Conservation (phyloP, 2,113 vertebrate species). For the Vulpes ferrilata region DNA sequence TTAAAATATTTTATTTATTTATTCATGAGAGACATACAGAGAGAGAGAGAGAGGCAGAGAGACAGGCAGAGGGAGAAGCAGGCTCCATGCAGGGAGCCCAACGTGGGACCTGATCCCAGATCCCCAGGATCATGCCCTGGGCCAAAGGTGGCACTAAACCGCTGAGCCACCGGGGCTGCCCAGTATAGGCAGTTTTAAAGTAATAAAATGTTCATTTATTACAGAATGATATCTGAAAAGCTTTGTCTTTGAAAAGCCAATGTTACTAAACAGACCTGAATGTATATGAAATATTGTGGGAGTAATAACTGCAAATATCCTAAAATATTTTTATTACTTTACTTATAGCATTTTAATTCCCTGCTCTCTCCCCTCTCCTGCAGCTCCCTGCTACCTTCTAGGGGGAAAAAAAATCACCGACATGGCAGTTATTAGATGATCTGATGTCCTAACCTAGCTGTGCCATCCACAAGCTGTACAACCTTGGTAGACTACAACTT, state of each 20-base stretch:
- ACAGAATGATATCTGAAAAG: not conserved
- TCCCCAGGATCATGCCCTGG: no score
- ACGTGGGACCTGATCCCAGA: no score
- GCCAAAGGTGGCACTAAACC: no score
- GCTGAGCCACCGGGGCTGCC: no score
- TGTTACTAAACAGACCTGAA: not conserved
- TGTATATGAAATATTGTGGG: not conserved
- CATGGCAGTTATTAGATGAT: not conserved
- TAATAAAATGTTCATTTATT: constrained; percentile 8
- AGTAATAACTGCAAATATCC: not conserved
- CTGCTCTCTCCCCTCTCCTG: not conserved
- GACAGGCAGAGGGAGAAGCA: no score
- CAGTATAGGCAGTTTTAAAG: not conserved
- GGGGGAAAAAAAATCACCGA: not conserved
- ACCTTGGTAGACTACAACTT: not conserved
- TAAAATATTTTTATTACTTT: not conserved
- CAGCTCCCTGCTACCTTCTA: not conserved
- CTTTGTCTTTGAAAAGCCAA: not conserved
- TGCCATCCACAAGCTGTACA: not conserved
- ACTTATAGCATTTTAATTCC: not conserved
- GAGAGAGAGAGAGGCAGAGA: no score
- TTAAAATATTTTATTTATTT: no score
- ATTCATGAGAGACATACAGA: no score
- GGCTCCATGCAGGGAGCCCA: no score
- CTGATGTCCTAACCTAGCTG: not conserved